Conservation (phyloP, 2,797 vertebrate genomes). For the Phataginus tricuspis region DNA sequence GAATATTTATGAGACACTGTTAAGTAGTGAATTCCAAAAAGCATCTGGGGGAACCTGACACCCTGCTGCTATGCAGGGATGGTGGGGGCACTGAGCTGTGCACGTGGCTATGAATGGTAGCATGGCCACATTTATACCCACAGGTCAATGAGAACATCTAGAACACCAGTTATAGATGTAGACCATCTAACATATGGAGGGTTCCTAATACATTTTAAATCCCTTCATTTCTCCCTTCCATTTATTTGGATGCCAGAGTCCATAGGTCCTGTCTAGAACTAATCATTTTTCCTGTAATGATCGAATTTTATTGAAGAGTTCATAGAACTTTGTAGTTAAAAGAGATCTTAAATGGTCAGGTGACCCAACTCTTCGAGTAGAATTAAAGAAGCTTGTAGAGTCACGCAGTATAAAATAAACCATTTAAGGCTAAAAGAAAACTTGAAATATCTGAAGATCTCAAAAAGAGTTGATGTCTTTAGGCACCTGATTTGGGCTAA, state of each 20-base stretch:
- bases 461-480: conserved; percentile 25
- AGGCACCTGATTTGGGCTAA: conserved; percentile 66
- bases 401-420: conserved; percentile 52
- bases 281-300: not conserved
- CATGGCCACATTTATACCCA: not conserved
- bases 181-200: not conserved
- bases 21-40: not conserved
- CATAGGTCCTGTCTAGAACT: not conserved
- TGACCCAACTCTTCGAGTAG: not conserved
- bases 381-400: conserved; percentile 33
- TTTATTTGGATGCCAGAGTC: not conserved
- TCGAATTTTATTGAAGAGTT: conserved; percentile 13
- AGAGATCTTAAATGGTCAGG: not conserved
- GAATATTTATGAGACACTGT: not conserved
- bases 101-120: not conserved
- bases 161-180: not conserved
- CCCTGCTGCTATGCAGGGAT: not conserved
- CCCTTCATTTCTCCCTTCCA: not conserved
- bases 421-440: conserved; percentile 53
- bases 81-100: not conserved
- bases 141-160: not conserved
- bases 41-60: not conserved
- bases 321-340: conserved; percentile 40
- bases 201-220: not conserved
- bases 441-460: conserved; percentile 17